These are phyloP conservation scores for Ennomos fuscantarius DNA, from an alignment of 2,888 invertebrate genomes.

Conservation along the genomic window DNA sequence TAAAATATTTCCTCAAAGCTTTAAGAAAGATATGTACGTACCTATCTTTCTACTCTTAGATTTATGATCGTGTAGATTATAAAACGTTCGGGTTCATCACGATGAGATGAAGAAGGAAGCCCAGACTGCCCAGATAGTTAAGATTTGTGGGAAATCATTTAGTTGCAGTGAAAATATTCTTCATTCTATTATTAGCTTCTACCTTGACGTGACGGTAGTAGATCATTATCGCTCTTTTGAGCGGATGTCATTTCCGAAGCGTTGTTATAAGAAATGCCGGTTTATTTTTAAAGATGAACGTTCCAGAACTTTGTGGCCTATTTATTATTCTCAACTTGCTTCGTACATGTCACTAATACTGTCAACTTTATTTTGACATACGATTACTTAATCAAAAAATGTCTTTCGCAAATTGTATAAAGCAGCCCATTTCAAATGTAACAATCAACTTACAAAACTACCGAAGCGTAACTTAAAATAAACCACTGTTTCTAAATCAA, in stretches of 20 bases:
- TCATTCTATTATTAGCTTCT: slow-evolving; percentile 38
- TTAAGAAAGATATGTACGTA: slow-evolving; percentile 3
- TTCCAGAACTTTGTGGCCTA: slow-evolving; percentile 34
- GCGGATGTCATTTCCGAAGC: slow-evolving; percentile 43
- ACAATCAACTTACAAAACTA: slow-evolving; percentile 25
- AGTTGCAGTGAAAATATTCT: slow-evolving; percentile 20
- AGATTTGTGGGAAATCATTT: slow-evolving; percentile 16
- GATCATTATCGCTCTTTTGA: slow-evolving; percentile 44
- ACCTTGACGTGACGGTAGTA: slow-evolving; percentile 43
- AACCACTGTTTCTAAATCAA: slow-evolving; percentile 50
- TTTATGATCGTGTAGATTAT: slow-evolving; percentile 19
- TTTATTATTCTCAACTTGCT: slow-evolving; percentile 30
- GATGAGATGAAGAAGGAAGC: slow-evolving; percentile 2
- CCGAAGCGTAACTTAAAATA: slow-evolving; percentile 37
- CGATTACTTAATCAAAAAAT: slow-evolving; percentile 20
- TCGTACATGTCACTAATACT: slow-evolving; percentile 22
- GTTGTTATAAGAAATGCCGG: slow-evolving; percentile 36
- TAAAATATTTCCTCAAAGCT: slow-evolving; percentile 18
- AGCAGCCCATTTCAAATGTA: slow-evolving; percentile 11
- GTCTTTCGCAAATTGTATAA: slow-evolving; percentile 11
- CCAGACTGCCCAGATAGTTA: neutral
- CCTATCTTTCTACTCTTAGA: slow-evolving; percentile 5
- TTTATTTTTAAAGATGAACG: slow-evolving; percentile 41
- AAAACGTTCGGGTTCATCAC: slow-evolving; percentile 15
- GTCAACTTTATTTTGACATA: slow-evolving; percentile 19